Conservation (phyloP, 2,888 invertebrate species). For the Monochamus alternatus region DNA sequence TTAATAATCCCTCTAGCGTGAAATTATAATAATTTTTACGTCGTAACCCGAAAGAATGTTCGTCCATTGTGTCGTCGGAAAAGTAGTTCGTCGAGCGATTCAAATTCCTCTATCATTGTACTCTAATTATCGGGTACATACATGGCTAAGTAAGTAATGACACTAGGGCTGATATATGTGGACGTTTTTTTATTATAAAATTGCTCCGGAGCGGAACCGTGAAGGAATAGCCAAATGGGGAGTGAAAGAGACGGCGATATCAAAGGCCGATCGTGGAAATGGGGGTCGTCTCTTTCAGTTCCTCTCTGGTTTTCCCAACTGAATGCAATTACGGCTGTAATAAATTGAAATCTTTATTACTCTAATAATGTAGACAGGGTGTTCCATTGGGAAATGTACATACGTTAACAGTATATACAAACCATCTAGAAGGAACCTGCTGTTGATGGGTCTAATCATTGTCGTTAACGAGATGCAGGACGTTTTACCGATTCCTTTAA, state of each 20-base stretch:
- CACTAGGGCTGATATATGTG: neutral
- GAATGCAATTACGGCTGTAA: no score
- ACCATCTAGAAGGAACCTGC: no score
- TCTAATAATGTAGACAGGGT: no score
- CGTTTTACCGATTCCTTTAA: no score
- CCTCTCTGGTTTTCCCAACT: no score
- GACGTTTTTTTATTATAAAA: slow-evolving; percentile 5
- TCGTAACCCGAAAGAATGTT: slow-evolving; percentile 6
- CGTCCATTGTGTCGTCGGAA: slow-evolving; percentile 26
- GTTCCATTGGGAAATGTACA: no score
- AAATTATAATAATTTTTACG: slow-evolving; percentile 29
- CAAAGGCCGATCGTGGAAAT: neutral
- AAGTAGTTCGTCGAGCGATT: slow-evolving; percentile 3
- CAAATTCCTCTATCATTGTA: slow-evolving; percentile 28
- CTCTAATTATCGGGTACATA: slow-evolving; percentile 20
- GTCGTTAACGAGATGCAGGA: no score
- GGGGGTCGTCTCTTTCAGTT: no score
- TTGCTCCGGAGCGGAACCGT: neutral
- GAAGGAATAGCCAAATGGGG: neutral
- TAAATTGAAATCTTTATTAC: no score
- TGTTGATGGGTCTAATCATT: no score
- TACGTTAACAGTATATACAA: no score
- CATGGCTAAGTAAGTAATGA: slow-evolving; percentile 17
- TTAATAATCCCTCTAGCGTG: slow-evolving; percentile 18
- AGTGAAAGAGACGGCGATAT: neutral